Percentiles rank a stretch among this genome's conserved stretches.
These are phyloP conservation scores for Colossoma macropomum DNA, from an alignment of 2,113 vertebrate genomes.

Conservation along the genomic window DNA sequence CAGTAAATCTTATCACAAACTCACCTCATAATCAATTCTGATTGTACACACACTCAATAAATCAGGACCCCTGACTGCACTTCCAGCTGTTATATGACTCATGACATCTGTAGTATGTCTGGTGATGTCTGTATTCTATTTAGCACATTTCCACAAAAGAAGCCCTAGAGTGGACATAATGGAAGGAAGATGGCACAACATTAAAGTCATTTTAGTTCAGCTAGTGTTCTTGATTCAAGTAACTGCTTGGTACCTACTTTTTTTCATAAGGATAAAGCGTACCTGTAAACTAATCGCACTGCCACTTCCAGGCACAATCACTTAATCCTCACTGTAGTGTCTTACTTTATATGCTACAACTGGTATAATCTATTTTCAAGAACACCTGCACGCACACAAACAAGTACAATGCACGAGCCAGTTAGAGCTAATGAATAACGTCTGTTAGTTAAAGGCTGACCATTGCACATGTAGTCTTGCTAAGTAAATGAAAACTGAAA, in stretches of 20 bases:
- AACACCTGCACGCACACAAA: not conserved
- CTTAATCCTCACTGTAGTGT: not conserved
- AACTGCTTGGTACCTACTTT: not conserved
- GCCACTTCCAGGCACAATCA: not conserved
- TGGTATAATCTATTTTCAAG: not conserved
- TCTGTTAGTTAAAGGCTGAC: not conserved
- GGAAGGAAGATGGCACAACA: not conserved
- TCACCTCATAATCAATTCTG: constrained; percentile 9
- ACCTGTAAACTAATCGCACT: not conserved
- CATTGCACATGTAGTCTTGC: not conserved
- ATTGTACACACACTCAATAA: constrained; percentile 22
- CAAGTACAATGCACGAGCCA: not conserved
- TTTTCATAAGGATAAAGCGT: not conserved
- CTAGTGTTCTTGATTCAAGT: constrained; percentile 1
- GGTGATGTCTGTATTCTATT: constrained; percentile 2
- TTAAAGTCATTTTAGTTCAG: not conserved
- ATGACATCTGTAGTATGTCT: constrained; percentile 14
- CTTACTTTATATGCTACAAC: constrained; percentile 31
- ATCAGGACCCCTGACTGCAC: constrained; percentile 7
- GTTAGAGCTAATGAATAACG: not conserved
- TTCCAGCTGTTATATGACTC: not conserved
- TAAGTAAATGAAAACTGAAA: not conserved
- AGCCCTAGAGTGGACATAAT: not conserved
- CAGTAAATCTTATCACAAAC: constrained; percentile 11
- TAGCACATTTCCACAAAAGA: constrained; percentile 14